Evolutionary conservation across 2,888 invertebrate species (phyloP), one percentile per base, ranked within the genome.

Genomic region (Xanthia icteritia): DNA sequence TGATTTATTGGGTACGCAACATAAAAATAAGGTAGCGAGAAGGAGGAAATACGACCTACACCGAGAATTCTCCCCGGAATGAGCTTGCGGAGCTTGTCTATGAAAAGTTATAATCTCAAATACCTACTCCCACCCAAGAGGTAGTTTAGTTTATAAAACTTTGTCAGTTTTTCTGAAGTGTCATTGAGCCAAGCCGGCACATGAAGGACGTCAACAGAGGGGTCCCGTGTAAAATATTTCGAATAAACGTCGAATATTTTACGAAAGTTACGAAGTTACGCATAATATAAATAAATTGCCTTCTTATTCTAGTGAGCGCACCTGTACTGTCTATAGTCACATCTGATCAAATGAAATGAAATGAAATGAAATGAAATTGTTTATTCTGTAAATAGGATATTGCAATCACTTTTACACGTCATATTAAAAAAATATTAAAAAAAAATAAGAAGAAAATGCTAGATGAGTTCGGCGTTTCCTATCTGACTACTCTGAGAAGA

Each of bases 141-240:
- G 88, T 90, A 86, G 87, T 86, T 86, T 81, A 84, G 81, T 86
- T 88, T 89, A 88, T 86, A 88, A 89, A 91, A 90, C 86, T 90
- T 91, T 91, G 89, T 88, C 89, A 90, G 89, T 90, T 90, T 88
- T 87, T 76, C 86, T 88, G 82, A 91, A 92, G 91, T 90, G 88
- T 89, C 89, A 89, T 91, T 91, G 87, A 89, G 90, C 80, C 90
- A 90, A 91, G 90, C 90, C 86, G 90, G 88, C 86, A 88, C 89
- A 82, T 87, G 87, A 89, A 88, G 85, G 84, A 89, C 88, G 85
- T 88, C 88, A 87, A 88, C 86, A 87, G 78, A 82, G 83, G 76
- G 82, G 73, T 77, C 67, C 74, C 79, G 81, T 86, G 85, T 87
- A 89, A 89, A 84, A 86, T 88, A 86, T 89, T 89, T 81, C 81